Evolutionary conservation across 2,888 invertebrate species (phyloP), one percentile per base, ranked within the genome.

Genomic region (Orgyia antiqua): DNA sequence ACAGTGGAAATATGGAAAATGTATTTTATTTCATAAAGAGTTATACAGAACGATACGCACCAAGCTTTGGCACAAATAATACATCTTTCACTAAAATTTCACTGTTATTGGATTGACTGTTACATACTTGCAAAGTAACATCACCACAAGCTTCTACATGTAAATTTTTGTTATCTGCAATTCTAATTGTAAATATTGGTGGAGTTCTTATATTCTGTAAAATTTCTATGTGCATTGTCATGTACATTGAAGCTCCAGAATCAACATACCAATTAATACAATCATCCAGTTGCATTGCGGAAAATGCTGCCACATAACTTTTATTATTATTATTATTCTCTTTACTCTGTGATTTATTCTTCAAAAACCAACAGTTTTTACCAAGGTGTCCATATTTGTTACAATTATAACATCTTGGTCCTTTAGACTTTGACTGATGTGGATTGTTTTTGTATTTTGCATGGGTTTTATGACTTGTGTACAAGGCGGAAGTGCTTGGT

Each of bases 361-460:
- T 15, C 6, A 4, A 4, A 6, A 15, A 15, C 19, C 19, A 8
- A 8, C 45, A 45, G 13, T 20, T 13, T 12, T 40, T 49, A 3
- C 28, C 30, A 11, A 27, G 7, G 9, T 33, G 37, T 7, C 33
- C 33, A 20, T 30, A 15, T 10, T 29, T 45, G 21, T 51, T 48
- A 17, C 51, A 50, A 6, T 35, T 41, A 20, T 9, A 54, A 26
- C 50, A 51, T 8, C 51, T 17, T 1, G 42, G 53, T 0, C 19
- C 19, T 19, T 19, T 19, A 4, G 4, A 4, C 3, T 3, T 15
- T 4, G 4, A 4, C 6, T 15, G 15, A 4, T 15, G 15, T 3
- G 4, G 4, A n/a, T 19, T 19, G 15, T 4, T 4, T 6, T 15
- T 15, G 4, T 15, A 4, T 15, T 15, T 15, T 6, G 6, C 15